A percentile compares a stretch with the other conserved stretches of the same genome.
Conservation (phyloP, 2,797 vertebrate species). For the Neopelma chrysocephalum region DNA sequence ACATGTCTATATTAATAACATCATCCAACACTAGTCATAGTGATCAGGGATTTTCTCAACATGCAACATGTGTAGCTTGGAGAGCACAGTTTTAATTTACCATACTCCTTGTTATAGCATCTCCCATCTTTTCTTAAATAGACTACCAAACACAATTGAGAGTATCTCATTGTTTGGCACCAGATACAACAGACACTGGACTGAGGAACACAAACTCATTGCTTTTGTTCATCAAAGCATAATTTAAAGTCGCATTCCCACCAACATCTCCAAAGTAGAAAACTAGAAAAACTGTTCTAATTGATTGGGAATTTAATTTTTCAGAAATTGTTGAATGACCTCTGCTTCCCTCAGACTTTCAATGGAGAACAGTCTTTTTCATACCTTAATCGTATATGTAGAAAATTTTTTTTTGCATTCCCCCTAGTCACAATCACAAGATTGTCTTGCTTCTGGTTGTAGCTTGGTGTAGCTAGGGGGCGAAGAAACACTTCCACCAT, state of each 20-base stretch:
- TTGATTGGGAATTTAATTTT: not conserved
- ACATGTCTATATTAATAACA: not conserved
- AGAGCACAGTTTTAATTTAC: not conserved
- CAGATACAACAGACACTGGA: not conserved
- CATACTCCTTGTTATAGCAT: not conserved
- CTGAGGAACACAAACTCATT: not conserved
- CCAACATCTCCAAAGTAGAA: not conserved
- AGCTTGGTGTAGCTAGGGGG: not conserved
- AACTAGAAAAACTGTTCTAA: not conserved
- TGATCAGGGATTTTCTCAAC: not conserved
- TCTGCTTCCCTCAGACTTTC: not conserved
- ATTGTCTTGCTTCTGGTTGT: not conserved
- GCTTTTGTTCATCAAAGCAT: not conserved
- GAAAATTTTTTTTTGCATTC: not conserved
- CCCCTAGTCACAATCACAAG: not conserved
- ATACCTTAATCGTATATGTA: not conserved
- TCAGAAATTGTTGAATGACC: not conserved
- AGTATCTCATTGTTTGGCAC: not conserved
- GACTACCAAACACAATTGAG: not conserved
- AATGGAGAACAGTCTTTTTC: not conserved
- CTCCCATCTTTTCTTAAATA: not conserved
- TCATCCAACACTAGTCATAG: not conserved
- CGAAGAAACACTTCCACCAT: not conserved
- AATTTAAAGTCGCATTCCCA: not conserved
- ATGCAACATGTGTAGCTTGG: rapidly evolving